Percentiles rank a stretch among this genome's conserved stretches.
These are phyloP conservation scores for Bruchidius siliquastri DNA, from an alignment of 2,888 invertebrate species.

Conservation along the genomic window DNA sequence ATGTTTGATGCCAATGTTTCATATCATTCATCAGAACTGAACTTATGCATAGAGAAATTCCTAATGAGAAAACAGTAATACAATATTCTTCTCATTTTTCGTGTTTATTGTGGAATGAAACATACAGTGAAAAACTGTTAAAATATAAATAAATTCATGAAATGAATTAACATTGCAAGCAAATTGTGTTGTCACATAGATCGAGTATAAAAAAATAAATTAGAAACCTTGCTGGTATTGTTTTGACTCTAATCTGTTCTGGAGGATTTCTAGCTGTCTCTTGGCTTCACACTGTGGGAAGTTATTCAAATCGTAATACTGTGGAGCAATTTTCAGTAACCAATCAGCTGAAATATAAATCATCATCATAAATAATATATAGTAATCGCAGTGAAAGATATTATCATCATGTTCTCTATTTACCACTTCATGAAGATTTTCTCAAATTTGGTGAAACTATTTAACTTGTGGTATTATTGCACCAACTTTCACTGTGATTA, in stretches of 20 bases:
- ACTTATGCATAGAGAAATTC: no score
- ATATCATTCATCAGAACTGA: no score
- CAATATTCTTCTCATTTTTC: no score
- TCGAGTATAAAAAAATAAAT: slow-evolving; percentile 27
- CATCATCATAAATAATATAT: slow-evolving; percentile 49
- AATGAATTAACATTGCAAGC: not conserved
- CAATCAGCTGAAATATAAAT: slow-evolving; percentile 72
- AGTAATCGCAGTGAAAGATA: no score
- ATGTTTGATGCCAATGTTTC: no score
- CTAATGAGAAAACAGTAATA: no score
- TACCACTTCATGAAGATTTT: no score
- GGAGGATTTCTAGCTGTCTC: slow-evolving; percentile 83
- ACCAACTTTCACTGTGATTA: no score
- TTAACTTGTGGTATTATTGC: no score
- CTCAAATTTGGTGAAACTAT: no score
- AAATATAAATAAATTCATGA: not conserved
- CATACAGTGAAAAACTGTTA: not conserved
- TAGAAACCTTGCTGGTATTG: slow-evolving; percentile 88
- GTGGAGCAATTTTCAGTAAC: slow-evolving; percentile 92
- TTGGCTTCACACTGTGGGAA: slow-evolving; percentile 98
- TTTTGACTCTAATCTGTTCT: slow-evolving; percentile 79
- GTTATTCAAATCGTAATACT: slow-evolving; percentile 97
- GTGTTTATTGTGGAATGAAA: slow-evolving; percentile 13
- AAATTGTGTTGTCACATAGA: slow-evolving; percentile 6
- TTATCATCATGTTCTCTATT: no score